These are phyloP conservation scores for Lypha dubia DNA, from an alignment of 2,888 invertebrate species.

Conservation along the genomic window DNA sequence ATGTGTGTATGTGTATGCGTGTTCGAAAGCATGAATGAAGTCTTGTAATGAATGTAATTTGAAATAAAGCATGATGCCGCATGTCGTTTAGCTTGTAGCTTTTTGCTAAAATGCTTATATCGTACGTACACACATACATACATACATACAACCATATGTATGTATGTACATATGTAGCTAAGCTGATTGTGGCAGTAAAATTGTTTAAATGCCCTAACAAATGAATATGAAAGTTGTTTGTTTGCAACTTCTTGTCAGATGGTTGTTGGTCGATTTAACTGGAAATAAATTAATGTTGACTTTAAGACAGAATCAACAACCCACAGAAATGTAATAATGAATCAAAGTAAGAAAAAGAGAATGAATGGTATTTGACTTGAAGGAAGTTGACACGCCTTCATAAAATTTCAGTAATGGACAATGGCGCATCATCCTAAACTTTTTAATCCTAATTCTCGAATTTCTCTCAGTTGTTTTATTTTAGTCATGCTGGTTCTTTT, in stretches of 20 bases:
- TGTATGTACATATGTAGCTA: background rate
- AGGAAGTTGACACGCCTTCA: no score
- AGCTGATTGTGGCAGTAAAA: conserved; percentile 2
- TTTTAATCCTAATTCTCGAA: no score
- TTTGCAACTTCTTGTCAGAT: background rate
- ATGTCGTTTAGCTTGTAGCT: background rate
- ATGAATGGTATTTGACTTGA: no score
- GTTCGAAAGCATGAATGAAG: no score
- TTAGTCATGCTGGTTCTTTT: no score
- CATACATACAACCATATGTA: no score
- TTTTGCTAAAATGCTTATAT: no score
- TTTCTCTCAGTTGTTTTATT: no score
- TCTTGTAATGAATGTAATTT: background rate
- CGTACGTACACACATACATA: no score
- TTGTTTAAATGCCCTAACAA: background rate
- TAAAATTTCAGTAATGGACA: no score
- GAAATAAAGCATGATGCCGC: background rate
- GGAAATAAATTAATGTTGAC: background rate
- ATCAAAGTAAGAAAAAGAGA: background rate
- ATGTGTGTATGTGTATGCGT: background rate
- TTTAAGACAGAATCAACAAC: background rate
- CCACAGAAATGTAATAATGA: background rate
- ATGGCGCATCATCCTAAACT: no score
- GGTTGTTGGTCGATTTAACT: background rate
- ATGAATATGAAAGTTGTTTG: background rate